Evolutionary conservation across 2,113 vertebrate species (phyloP), one percentile per base, ranked within the genome.

Genomic region (Vimba vimba): DNA sequence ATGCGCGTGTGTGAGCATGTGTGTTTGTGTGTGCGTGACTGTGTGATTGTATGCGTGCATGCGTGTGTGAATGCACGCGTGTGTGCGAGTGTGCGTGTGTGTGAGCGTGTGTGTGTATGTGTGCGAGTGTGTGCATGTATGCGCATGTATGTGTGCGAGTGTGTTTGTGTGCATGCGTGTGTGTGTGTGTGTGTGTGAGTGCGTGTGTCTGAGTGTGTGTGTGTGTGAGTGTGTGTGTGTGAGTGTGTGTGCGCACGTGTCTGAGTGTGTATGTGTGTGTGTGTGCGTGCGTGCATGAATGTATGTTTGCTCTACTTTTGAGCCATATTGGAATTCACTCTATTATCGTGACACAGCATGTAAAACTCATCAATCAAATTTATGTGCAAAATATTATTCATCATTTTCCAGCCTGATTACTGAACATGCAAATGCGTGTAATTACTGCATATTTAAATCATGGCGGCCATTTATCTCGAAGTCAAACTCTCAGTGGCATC

Each of bases 251-350:
- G 30, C 0, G 27, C 27, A 27, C 1, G 27, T 27, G 27, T 45
- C 10, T 6, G n/a, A 5, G 57, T 3, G 59, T 4, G 59, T 11
- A 17, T 19, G 64, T 68, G 30, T 13, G 62, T 68, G 76, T 43
- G 83, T 64, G 57, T 2, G 47, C 8, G 6, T 39, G 1, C 9
- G 39, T 43, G 47, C 6, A 4, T 21, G 52, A 9, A 33, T 39
- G 57, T 74, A 21, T 62, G 82, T 66, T 75, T 75, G 33, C 59
- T 30, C 73, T 85, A 87, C 83, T 89, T 89, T 85, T 68, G 74
- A 75, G 82, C 30, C 21, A 36, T 87, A 89, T 89, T 79, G 88
- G 88, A 89, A 87, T 89, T 73, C 88, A 85, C 79, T 89, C 84
- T 87, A 85, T 89, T 87, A 87, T 74, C 21, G 25, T 87, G 88